Evolutionary conservation across 1,140 invertebrate genomes (phyloP), one percentile per base, ranked within the genome.

Genomic region (Drosophila hydei): DNA sequence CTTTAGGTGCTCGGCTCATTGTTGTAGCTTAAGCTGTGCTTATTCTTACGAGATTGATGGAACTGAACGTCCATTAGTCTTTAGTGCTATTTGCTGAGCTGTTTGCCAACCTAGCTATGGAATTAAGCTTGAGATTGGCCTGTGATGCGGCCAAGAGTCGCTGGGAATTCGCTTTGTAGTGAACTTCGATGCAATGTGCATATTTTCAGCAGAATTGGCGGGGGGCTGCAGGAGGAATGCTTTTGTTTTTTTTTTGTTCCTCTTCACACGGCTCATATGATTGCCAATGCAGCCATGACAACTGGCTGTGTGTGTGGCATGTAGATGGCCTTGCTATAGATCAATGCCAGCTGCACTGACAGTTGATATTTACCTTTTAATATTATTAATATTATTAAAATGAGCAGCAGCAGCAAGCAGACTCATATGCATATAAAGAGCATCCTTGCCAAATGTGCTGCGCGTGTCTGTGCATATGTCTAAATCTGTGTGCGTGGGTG

Each of bases 281-380:
- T 59, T 55, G 23, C 25, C 60, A 43, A 54, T 38, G 14, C 51
- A 62, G 55, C 48, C 43, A 42, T 67, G 69, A 59, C 42, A 74
- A 38, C 55, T 72, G 54, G 19, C 69, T 58, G 11, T 54, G 48
- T 52, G 21, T 40, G 4, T 18, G 27, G 33, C 12, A 9, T 38
- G 12, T 21, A 25, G 23, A 18, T 72, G 52, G 48, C 61, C 19
- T 70, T 59, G 77, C 73, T 56, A 80, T 85, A 87, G 80, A 85
- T 87, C 80, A 85, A 79, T 85, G 81, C 81, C 80, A 85, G 70
- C 58, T 75, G 73, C 81, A 85, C 69, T 84, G 74, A 77, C 81
- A 85, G 76, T 85, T 84, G 73, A 77, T 85, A 85, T 84, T 84
- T 87, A 80, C 80, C 81, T 87, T 87, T 85, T 77, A 87, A 85